A percentile compares a stretch with the other conserved stretches of the same genome.
Conservation (phyloP, 2,888 invertebrate species). For the Aporophyla nigra region DNA sequence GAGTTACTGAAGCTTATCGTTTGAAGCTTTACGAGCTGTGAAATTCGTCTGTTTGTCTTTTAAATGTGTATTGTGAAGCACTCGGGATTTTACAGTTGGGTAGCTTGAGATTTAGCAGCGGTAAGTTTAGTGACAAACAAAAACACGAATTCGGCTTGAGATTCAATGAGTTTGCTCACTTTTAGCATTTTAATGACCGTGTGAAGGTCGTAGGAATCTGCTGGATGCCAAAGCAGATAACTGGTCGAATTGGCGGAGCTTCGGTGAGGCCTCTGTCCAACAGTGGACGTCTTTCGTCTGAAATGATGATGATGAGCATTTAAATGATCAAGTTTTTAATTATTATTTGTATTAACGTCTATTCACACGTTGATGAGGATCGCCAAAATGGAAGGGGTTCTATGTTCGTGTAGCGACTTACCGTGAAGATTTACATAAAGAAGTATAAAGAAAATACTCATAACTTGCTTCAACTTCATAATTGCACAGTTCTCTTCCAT, state of each 20-base stretch:
- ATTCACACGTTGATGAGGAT: not conserved
- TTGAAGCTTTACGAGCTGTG: slow-evolving; percentile 54
- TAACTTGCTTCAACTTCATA: too few species aligned
- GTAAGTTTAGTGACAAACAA: not conserved
- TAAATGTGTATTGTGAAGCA: slow-evolving; percentile 23
- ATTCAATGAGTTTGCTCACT: not conserved
- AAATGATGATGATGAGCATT: not conserved
- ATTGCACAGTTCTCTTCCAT: too few species aligned
- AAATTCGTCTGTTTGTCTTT: slow-evolving; percentile 65
- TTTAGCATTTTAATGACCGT: not conserved
- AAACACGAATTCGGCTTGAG: not conserved
- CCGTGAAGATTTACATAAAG: not conserved
- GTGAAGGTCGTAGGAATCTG: too few species aligned
- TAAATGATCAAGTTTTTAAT: not conserved
- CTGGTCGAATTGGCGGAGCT: too few species aligned
- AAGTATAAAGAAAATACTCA: too few species aligned
- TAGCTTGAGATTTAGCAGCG: slow-evolving; percentile 12
- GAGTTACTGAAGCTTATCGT: slow-evolving; percentile 57
- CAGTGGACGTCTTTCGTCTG: too few species aligned
- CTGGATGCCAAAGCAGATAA: too few species aligned
- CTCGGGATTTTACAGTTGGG: slow-evolving; percentile 32
- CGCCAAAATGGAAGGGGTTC: not conserved
- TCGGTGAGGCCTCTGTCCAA: too few species aligned
- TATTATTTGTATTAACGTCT: not conserved
- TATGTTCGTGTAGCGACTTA: not conserved